Conservation (phyloP, 2,113 vertebrate species). For the Tragulus kanchil region DNA sequence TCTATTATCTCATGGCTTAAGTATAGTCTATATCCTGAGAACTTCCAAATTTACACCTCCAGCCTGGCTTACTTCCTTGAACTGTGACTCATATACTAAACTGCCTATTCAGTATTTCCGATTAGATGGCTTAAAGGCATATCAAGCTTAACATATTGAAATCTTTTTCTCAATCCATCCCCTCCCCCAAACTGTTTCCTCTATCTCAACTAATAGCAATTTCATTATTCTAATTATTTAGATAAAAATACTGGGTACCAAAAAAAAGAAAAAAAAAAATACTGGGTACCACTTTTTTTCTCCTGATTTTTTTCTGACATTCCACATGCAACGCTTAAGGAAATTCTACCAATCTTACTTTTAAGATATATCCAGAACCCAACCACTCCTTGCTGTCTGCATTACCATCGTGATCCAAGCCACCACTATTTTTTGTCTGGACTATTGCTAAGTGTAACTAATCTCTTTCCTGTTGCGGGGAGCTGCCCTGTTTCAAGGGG, state of each 20-base stretch:
- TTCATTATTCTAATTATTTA: slow-evolving; percentile 19
- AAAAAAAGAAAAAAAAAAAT: not conserved
- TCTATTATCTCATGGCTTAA: slow-evolving; percentile 16
- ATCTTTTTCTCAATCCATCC: not conserved
- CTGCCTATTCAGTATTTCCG: not conserved
- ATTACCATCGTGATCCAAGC: not conserved
- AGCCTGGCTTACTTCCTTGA: not conserved
- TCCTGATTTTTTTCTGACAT: not conserved
- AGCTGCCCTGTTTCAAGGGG: too few species aligned
- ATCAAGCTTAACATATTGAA: slow-evolving; percentile 36
- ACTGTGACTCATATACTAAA: not conserved
- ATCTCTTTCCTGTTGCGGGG: not conserved
- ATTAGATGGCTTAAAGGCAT: slow-evolving; percentile 6
- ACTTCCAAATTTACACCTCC: not conserved
- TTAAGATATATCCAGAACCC: not conserved
- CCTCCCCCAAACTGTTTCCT: not conserved
- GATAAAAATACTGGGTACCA: not conserved
- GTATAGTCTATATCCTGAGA: not conserved
- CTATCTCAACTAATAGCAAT: slow-evolving; percentile 15
- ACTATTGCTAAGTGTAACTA: not conserved
- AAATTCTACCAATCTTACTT: slow-evolving; percentile 28
- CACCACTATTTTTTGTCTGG: not conserved
- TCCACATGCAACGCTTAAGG: not conserved
- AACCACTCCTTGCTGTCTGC: not conserved
- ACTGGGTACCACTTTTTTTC: not conserved